A percentile compares a stretch with the other conserved stretches of the same genome.
Evolutionary conservation across 2,888 invertebrate genomes (phyloP).

Genomic region (Caenorhabditis uteleia): DNA sequence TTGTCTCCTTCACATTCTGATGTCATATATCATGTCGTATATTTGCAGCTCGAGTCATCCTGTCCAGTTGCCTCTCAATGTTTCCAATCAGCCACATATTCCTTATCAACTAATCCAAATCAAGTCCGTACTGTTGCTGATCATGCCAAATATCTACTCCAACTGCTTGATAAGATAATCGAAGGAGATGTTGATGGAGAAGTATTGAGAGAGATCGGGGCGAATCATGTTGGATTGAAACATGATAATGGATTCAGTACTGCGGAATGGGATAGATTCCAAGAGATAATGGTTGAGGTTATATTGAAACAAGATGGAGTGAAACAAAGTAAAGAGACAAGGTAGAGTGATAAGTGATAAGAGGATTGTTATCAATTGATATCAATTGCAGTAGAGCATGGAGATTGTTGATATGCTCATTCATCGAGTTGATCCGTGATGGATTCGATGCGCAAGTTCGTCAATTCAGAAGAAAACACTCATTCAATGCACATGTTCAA

Average conservation of each 20-base stretch:
- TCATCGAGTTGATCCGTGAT: constrained; percentile 60
- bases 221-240: constrained; percentile 42
- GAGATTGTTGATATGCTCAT: constrained; percentile 60
- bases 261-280: constrained; percentile 45
- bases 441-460: constrained; percentile 56
- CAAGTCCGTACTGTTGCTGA: constrained; percentile 51
- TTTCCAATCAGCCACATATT: constrained; percentile 44
- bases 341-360: constrained; percentile 24
- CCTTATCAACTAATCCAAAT: constrained; percentile 36
- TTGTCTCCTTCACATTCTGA: neutral
- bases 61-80: constrained; percentile 47
- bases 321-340: constrained; percentile 63
- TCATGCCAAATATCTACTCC: constrained; percentile 57
- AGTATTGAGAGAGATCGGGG: constrained; percentile 44
- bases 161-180: constrained; percentile 56
- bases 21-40: neutral
- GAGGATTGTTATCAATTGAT: neutral
- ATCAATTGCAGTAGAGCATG: constrained; percentile 54
- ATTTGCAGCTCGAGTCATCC: constrained; percentile 41
- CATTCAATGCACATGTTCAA: constrained; percentile 53
- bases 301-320: constrained; percentile 65
- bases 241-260: constrained; percentile 40
- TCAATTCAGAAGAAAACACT: constrained; percentile 49
- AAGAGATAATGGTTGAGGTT: constrained; percentile 56
- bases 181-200: constrained; percentile 55